Evolutionary conservation across 1,140 invertebrate genomes (phyloP).

Genomic region (Drosophila prosaltans): DNA sequence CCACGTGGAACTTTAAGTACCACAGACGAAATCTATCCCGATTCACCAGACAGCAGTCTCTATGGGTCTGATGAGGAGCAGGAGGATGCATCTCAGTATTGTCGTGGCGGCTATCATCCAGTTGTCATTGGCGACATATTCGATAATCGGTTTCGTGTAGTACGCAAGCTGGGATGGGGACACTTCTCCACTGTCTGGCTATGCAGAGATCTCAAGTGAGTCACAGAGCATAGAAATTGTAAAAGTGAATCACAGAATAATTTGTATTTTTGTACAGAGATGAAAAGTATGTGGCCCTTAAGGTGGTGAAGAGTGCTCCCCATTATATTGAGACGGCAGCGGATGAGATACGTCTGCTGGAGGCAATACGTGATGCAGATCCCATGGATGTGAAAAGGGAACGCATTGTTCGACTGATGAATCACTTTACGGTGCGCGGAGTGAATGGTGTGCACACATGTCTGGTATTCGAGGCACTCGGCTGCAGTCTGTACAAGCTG

Average conservation of each 20-base stretch:
- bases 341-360: conserved; percentile 98
- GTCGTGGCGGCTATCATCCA: conserved; percentile 98
- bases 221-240: neutral
- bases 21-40: conserved; percentile 79
- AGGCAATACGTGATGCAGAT: conserved; percentile 96
- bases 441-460: conserved; percentile 98
- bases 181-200: conserved; percentile 99
- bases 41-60: conserved; percentile 80
- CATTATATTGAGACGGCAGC: conserved; percentile 99
- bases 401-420: conserved; percentile 97
- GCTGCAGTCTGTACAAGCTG: conserved; percentile 98
- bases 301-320: conserved; percentile 99
- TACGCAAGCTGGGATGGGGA: conserved; percentile 98
- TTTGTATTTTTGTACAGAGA: conserved; percentile 83
- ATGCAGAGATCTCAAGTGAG: conserved; percentile 92
- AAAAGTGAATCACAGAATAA: neutral
- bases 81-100: conserved; percentile 96
- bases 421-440: conserved; percentile 99
- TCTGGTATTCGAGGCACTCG: conserved; percentile 99
- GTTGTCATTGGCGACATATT: conserved; percentile 97
- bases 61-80: conserved; percentile 92
- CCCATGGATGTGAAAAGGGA: conserved; percentile 94
- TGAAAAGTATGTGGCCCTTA: conserved; percentile 97
- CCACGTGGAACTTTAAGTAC: conserved; percentile 77
- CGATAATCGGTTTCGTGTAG: conserved; percentile 96